Conservation (phyloP, 2,113 vertebrate species). For the Parotia lawesii region DNA sequence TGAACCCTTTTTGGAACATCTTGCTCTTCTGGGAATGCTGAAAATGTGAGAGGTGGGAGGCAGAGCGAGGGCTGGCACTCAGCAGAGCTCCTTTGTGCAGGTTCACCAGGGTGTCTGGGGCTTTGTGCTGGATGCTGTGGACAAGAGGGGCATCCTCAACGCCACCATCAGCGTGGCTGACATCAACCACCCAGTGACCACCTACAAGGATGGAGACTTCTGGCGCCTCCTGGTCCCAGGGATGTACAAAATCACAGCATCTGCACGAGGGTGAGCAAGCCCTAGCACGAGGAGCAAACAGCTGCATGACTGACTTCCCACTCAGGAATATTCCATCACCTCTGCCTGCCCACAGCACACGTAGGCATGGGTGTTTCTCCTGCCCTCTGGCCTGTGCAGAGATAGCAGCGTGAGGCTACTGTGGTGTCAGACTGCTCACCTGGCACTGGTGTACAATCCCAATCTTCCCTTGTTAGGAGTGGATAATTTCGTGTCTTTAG, state of each 20-base stretch:
- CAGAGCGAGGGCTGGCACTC: background rate
- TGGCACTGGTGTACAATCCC: background rate
- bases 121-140: constrained; percentile 84
- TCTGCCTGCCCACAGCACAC: background rate
- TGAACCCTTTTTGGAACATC: background rate
- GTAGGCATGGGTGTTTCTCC: background rate
- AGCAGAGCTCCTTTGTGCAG: constrained; percentile 63
- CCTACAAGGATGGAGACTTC: constrained; percentile 88
- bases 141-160: constrained; percentile 85
- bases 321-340: background rate
- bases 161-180: constrained; percentile 86
- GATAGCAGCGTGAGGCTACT: background rate
- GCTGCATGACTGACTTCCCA: background rate
- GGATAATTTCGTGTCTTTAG: background rate
- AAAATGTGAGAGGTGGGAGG: background rate
- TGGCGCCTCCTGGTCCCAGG: constrained; percentile 91
- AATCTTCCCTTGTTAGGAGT: background rate
- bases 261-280: constrained; percentile 84
- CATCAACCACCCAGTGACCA: constrained; percentile 83
- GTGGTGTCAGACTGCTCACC: background rate
- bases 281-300: background rate
- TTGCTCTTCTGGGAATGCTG: background rate
- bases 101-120: constrained; percentile 88
- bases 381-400: background rate
- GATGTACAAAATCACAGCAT: constrained; percentile 84